phyloP scores from a whole-genome alignment of 2,113 vertebrate genomes.

The Ammodytes marinus region DNA sequence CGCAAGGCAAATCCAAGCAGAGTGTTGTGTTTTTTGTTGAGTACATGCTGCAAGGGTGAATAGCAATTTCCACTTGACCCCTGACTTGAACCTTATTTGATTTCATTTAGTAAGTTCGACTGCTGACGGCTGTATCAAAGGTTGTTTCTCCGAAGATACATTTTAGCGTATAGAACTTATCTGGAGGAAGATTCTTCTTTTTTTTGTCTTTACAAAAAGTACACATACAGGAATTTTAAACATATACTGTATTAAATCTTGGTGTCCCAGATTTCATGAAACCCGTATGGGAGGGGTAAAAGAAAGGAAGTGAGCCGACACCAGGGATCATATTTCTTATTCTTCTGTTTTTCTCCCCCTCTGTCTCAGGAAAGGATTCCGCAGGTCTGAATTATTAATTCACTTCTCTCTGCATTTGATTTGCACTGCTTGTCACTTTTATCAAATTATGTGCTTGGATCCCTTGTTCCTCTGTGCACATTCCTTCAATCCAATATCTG shows the following conservation, averaged over 20 bases:
- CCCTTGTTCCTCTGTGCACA: constrained; percentile 60
- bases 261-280: constrained; percentile 77
- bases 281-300: constrained; percentile 55
- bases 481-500: constrained; percentile 69
- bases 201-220: constrained; percentile 26
- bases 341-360: constrained; percentile 62
- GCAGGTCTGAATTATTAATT: constrained; percentile 84
- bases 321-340: constrained; percentile 68
- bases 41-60: neutral
- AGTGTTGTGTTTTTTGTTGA: constrained; percentile 33
- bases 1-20: constrained; percentile 51
- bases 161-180: constrained; percentile 44
- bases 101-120: constrained; percentile 28
- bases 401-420: constrained; percentile 69
- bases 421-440: constrained; percentile 83
- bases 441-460: constrained; percentile 79
- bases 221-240: constrained; percentile 69
- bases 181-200: constrained; percentile 2
- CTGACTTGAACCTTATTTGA: constrained; percentile 8
- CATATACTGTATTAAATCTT: constrained; percentile 56
- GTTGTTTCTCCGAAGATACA: constrained; percentile 16
- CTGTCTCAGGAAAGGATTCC: constrained; percentile 69
- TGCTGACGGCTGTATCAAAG: constrained; percentile 3
- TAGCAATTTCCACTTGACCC: constrained; percentile 43
- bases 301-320: constrained; percentile 65